These are phyloP conservation scores for Cyprinodon brontotheroides DNA, from an alignment of 2,113 vertebrate genomes.

Conservation along the genomic window DNA sequence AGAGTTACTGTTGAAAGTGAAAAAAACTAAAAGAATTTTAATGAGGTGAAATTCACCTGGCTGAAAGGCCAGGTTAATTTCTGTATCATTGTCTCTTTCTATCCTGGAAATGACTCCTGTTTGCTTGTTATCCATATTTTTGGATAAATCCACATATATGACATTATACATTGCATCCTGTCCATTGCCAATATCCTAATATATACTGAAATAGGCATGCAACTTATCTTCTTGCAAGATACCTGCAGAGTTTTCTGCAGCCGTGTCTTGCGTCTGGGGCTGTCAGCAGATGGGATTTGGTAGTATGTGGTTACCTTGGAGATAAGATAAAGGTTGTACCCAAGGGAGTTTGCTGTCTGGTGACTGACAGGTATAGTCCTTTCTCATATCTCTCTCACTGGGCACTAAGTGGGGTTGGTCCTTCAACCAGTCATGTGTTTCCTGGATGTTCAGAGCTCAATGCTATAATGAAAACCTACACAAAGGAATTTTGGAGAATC, in stretches of 20 bases:
- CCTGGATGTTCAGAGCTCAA: constrained; percentile 33
- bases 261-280: constrained; percentile 42
- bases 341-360: constrained; percentile 32
- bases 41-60: neutral
- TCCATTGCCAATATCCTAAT: neutral
- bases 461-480: constrained; percentile 43
- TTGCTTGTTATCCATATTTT: neutral
- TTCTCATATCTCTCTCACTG: constrained; percentile 29
- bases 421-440: constrained; percentile 27
- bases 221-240: constrained; percentile 1
- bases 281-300: constrained; percentile 57
- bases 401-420: constrained; percentile 30
- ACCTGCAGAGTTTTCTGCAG: constrained; percentile 33
- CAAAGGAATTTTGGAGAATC: neutral
- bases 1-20: neutral
- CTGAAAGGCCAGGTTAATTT: neutral
- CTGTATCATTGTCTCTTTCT: neutral
- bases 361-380: constrained; percentile 58
- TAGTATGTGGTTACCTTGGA: constrained; percentile 67
- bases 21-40: neutral
- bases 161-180: neutral
- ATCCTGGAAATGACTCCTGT: neutral
- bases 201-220: neutral
- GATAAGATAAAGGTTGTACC: constrained; percentile 64
- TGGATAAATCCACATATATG: neutral